A percentile compares a stretch with the other conserved stretches of the same genome.
These are phyloP conservation scores for Melanchra persicariae DNA, from an alignment of 2,888 invertebrate species.

Conservation along the genomic window DNA sequence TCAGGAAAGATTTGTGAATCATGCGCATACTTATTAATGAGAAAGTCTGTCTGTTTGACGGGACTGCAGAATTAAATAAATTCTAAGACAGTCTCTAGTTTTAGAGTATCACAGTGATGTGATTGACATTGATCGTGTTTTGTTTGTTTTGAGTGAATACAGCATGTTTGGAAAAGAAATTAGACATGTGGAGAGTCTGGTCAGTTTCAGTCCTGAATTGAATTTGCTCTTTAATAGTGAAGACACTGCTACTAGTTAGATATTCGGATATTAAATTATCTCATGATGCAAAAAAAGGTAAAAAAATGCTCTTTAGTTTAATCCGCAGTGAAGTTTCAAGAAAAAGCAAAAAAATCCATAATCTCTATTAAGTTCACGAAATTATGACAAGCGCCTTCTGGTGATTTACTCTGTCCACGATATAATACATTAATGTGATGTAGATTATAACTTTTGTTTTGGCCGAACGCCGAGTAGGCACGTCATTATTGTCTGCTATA, in stretches of 20 bases:
- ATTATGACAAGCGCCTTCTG: not conserved
- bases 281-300: not conserved
- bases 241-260: not conserved
- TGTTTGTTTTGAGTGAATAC: constrained; percentile 19
- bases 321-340: too few species aligned
- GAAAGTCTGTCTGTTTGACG: constrained; percentile 55
- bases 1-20: constrained; percentile 79
- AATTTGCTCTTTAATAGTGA: not conserved
- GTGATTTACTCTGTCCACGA: constrained; percentile 24
- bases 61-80: constrained; percentile 13
- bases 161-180: constrained; percentile 1
- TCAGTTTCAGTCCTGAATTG: not conserved
- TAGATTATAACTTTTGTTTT: constrained; percentile 58
- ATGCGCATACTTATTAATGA: constrained; percentile 57
- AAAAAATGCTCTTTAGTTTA: too few species aligned
- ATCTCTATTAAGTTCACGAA: not conserved
- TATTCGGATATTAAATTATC: not conserved
- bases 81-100: not conserved
- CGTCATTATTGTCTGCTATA: constrained; percentile 52
- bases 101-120: not conserved
- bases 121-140: not conserved
- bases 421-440: constrained; percentile 40
- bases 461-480: constrained; percentile 64
- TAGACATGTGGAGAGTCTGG: not conserved
- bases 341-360: not conserved